These are phyloP conservation scores for Nyctereutes procyonoides DNA, from an alignment of 2,113 vertebrate species.

Conservation along the genomic window DNA sequence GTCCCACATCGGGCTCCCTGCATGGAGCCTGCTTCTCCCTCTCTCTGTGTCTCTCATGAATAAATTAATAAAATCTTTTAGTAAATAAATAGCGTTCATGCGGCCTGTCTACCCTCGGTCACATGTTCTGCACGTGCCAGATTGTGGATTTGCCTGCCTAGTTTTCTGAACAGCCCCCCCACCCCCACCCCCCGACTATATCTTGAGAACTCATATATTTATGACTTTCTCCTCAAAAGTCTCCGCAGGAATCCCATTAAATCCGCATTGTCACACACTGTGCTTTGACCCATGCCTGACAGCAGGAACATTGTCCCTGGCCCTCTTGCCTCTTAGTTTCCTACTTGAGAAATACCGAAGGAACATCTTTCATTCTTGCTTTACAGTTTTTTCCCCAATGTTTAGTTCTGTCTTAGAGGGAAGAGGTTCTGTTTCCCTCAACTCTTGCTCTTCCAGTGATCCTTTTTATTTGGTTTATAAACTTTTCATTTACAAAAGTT, in stretches of 20 bases:
- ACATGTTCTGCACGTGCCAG: background rate
- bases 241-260: background rate
- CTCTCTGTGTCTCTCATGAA: too few species aligned
- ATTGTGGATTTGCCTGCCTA: background rate
- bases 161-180: background rate
- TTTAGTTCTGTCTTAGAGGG: background rate
- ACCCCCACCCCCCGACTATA: background rate
- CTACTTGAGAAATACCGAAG: background rate
- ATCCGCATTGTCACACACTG: background rate
- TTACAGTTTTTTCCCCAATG: background rate
- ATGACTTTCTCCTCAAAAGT: background rate
- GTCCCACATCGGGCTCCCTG: too few species aligned
- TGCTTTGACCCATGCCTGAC: background rate
- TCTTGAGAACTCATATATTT: background rate
- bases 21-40: too few species aligned
- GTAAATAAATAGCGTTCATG: background rate
- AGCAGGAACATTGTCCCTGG: background rate
- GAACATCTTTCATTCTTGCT: background rate
- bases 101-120: background rate
- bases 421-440: background rate
- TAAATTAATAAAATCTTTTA: too few species aligned
- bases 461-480: background rate
- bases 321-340: background rate
- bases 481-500: background rate
- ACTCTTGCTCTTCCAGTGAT: background rate